Evolutionary conservation across 2,113 vertebrate genomes (phyloP).

Genomic region (Chelonoidis abingdonii): DNA sequence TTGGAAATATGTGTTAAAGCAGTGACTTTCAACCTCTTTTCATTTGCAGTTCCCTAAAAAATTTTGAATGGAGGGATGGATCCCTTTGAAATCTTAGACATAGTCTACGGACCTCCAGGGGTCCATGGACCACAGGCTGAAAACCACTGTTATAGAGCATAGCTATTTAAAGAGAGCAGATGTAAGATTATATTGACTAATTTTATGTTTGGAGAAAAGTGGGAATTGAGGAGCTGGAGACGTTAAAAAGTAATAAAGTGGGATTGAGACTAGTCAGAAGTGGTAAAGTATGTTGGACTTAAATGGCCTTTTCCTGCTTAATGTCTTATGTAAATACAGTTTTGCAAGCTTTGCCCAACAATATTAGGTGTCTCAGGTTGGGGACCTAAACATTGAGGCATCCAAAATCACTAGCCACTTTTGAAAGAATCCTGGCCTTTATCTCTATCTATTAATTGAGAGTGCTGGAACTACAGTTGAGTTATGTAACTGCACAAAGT

Average conservation of each 20-base stretch:
- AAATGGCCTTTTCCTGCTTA: not conserved
- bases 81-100: not conserved
- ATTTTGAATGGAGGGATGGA: too few relatives aligned
- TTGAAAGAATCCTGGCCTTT: not conserved
- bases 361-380: not conserved
- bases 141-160: not conserved
- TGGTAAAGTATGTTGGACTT: not conserved
- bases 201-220: not conserved
- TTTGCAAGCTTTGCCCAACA: not conserved
- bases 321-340: not conserved
- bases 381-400: not conserved
- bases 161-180: not conserved
- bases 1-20: not conserved
- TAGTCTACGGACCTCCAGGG: not conserved
- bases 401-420: not conserved
- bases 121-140: not conserved
- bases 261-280: not conserved
- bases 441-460: not conserved
- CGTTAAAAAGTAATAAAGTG: not conserved
- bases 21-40: not conserved
- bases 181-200: not conserved
- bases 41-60: not conserved
- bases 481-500: not conserved
- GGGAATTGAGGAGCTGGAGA: not conserved
- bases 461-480: not conserved